phyloP scores from a whole-genome alignment of 2,888 invertebrate genomes.

The Xylota segnis region DNA sequence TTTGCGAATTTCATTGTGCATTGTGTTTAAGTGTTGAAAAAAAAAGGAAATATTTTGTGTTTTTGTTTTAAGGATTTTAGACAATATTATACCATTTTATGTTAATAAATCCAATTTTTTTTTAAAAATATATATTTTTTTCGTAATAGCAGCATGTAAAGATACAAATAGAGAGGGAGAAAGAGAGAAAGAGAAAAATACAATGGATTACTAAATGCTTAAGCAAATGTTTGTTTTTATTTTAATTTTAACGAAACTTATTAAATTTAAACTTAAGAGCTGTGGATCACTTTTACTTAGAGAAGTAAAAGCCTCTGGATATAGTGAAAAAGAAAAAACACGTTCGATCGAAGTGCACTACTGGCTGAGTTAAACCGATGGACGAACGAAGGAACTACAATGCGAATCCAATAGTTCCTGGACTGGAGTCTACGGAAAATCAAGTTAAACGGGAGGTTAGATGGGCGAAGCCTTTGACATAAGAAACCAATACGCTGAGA shows the following conservation, averaged over 20 bases:
- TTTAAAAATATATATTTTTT: conserved; percentile 20
- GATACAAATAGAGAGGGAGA: conserved; percentile 43
- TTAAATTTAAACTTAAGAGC: too few species aligned
- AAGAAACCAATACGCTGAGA: background rate
- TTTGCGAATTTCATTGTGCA: conserved; percentile 63
- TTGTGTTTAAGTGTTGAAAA: conserved; percentile 28
- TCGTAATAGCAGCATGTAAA: conserved; percentile 76
- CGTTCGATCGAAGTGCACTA: conserved; percentile 14
- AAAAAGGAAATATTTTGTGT: conserved; percentile 17
- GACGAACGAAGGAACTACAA: conserved; percentile 10
- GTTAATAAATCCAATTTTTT: conserved; percentile 52
- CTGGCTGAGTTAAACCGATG: conserved; percentile 3
- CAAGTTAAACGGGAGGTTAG: background rate
- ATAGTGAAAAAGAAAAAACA: conserved; percentile 53
- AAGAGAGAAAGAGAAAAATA: conserved; percentile 9
- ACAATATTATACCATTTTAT: conserved; percentile 65
- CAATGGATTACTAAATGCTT: conserved; percentile 35
- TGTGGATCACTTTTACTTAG: background rate
- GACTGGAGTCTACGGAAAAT: background rate
- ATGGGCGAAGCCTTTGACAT: background rate
- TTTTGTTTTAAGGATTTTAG: conserved; percentile 5
- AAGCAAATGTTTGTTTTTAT: background rate
- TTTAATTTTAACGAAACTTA: conserved; percentile 1
- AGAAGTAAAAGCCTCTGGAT: conserved; percentile 38
- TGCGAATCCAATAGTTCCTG: conserved; percentile 9